phyloP scores from a whole-genome alignment of 1,140 invertebrate species.

The Monochamus saltuarius region DNA sequence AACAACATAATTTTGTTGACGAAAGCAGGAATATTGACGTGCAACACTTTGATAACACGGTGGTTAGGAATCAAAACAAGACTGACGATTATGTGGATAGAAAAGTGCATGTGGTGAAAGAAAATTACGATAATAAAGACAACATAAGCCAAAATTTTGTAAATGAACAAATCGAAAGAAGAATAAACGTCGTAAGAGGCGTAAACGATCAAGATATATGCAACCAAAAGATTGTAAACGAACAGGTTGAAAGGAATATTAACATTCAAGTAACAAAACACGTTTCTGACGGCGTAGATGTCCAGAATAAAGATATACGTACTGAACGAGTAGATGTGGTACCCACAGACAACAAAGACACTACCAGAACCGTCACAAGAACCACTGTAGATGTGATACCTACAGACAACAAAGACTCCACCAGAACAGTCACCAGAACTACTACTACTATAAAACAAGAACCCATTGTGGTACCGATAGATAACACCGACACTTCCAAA shows the following conservation, averaged over 20 bases:
- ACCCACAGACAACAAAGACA: background rate
- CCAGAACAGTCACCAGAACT: constrained; percentile 21
- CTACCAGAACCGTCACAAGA: constrained; percentile 22
- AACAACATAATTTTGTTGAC: too few species aligned
- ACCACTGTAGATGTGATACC: constrained; percentile 15
- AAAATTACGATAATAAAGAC: constrained; percentile 2
- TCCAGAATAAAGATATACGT: too few species aligned
- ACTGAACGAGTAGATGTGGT: background rate
- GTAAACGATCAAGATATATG: background rate
- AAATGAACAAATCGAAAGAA: background rate
- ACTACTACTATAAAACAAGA: too few species aligned
- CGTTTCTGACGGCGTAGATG: background rate
- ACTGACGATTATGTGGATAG: constrained; percentile 4
- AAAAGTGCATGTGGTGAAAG: constrained; percentile 3
- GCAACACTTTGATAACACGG: too few species aligned
- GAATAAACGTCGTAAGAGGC: background rate
- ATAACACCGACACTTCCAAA: background rate
- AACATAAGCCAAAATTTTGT: constrained; percentile 5
- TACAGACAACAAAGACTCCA: constrained; percentile 1
- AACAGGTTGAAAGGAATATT: constrained; percentile 7
- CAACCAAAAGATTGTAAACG: constrained; percentile 1
- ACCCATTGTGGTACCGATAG: constrained; percentile 17
- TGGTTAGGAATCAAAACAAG: too few species aligned
- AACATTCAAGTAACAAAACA: background rate
- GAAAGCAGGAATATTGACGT: too few species aligned